These are phyloP conservation scores for Drosophila suboccidentalis DNA, from an alignment of 2,888 invertebrate genomes.

Conservation along the genomic window DNA sequence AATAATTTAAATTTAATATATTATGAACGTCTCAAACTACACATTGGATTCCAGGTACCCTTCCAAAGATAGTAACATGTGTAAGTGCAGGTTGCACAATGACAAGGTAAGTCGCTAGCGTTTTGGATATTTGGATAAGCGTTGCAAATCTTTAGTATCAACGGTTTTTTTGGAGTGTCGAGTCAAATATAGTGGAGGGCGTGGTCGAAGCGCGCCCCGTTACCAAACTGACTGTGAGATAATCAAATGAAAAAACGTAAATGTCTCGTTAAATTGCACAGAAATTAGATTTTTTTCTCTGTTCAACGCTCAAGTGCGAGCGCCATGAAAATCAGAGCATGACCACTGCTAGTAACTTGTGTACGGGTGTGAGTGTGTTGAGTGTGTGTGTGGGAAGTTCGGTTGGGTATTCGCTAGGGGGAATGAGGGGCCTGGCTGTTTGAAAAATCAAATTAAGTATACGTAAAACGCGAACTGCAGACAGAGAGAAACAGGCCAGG, in stretches of 20 bases:
- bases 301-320: slow-evolving; percentile 42
- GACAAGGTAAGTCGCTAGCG: slow-evolving; percentile 63
- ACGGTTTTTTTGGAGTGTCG: slow-evolving; percentile 45
- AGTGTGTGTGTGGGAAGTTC: slow-evolving; percentile 17
- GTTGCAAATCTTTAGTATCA: slow-evolving; percentile 71
- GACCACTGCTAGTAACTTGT: slow-evolving; percentile 63
- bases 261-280: slow-evolving; percentile 84
- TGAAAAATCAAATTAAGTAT: slow-evolving; percentile 81
- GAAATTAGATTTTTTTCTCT: slow-evolving; percentile 82
- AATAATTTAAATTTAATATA: no score
- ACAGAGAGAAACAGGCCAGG: slow-evolving; percentile 17
- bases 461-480: slow-evolving; percentile 76
- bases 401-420: slow-evolving; percentile 9
- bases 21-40: no score
- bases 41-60: not conserved
- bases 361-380: slow-evolving; percentile 26
- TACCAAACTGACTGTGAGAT: slow-evolving; percentile 81
- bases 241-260: slow-evolving; percentile 84
- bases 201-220: slow-evolving; percentile 42
- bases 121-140: slow-evolving; percentile 51
- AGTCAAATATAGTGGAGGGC: slow-evolving; percentile 19
- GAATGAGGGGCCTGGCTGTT: slow-evolving; percentile 48
- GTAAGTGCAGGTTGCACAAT: slow-evolving; percentile 38
- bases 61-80: slow-evolving; percentile 16
- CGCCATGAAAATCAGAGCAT: slow-evolving; percentile 75